Conservation (phyloP, 2,113 vertebrate species). For the Seriola aureovittata region DNA sequence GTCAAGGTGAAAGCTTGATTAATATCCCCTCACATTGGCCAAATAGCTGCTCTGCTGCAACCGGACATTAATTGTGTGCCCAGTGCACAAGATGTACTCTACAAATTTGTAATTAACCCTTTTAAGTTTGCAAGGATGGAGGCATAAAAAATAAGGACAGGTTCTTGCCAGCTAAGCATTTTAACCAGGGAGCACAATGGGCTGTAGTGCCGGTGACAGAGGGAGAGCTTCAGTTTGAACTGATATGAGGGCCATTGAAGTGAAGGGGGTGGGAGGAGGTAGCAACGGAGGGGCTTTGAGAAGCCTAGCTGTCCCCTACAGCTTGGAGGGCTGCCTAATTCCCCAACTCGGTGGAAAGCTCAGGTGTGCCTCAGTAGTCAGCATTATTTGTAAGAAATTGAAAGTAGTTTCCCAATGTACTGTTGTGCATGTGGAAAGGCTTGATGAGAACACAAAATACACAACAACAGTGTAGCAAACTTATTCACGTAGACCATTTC, state of each 20-base stretch:
- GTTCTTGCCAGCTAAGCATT: constrained; percentile 47
- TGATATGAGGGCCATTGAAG: constrained; percentile 34
- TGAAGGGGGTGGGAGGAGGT: not conserved
- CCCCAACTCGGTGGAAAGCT: constrained; percentile 30
- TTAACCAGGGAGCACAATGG: constrained; percentile 36
- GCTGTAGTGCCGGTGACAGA: constrained; percentile 31
- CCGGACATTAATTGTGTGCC: constrained; percentile 43
- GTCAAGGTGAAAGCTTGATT: constrained; percentile 76
- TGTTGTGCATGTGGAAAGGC: constrained; percentile 1
- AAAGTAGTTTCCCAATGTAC: not conserved
- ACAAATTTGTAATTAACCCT: constrained; percentile 54
- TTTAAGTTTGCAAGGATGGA: constrained; percentile 28
- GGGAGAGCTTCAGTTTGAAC: constrained; percentile 14
- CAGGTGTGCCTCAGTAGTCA: constrained; percentile 43
- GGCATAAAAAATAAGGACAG: constrained; percentile 7
- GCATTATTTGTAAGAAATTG: constrained; percentile 11
- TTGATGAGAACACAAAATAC: constrained; percentile 16
- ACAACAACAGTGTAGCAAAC: constrained; percentile 25
- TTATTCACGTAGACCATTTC: constrained; percentile 43
- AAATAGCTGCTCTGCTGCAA: constrained; percentile 47
- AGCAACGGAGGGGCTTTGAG: constrained; percentile 41
- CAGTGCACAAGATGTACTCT: constrained; percentile 24
- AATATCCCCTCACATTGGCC: constrained; percentile 52
- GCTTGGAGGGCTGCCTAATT: constrained; percentile 41
- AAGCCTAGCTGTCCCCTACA: constrained; percentile 36